Evolutionary conservation across 2,797 vertebrate species (phyloP).

Genomic region (Luscinia megarhynchos): DNA sequence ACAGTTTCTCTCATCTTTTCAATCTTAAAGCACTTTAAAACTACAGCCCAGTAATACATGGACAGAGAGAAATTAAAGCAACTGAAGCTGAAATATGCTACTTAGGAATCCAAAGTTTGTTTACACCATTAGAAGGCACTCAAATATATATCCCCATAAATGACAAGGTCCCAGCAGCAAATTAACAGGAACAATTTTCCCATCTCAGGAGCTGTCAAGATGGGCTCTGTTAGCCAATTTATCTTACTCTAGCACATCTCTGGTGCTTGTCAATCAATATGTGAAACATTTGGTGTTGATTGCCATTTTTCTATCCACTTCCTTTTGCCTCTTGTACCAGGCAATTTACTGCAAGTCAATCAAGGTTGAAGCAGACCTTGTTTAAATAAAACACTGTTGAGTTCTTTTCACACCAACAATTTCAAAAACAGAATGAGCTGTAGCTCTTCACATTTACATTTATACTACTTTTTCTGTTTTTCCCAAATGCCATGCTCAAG

Average conservation of each 20-base stretch:
- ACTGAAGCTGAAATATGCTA: constrained; percentile 54
- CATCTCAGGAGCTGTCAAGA: constrained; percentile 86
- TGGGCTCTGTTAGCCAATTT: constrained; percentile 85
- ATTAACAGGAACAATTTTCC: constrained; percentile 87
- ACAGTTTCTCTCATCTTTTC: background rate
- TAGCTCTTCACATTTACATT: constrained; percentile 84
- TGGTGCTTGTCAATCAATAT: constrained; percentile 87
- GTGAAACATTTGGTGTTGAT: constrained; percentile 86
- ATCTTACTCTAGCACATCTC: constrained; percentile 86
- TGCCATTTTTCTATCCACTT: constrained; percentile 85
- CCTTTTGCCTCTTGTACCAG: constrained; percentile 82
- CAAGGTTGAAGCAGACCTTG: constrained; percentile 84
- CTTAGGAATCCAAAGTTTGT: constrained; percentile 80
- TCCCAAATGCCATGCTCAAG: constrained; percentile 71
- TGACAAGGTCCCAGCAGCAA: constrained; percentile 84
- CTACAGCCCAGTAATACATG: constrained; percentile 43
- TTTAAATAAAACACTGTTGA: constrained; percentile 86
- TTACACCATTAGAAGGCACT: constrained; percentile 83
- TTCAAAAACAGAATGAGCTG: constrained; percentile 81
- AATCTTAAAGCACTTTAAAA: constrained; percentile 27
- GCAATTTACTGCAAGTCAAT: constrained; percentile 89
- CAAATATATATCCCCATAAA: constrained; percentile 77
- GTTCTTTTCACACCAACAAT: constrained; percentile 83
- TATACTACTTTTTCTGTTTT: constrained; percentile 72
- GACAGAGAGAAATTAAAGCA: constrained; percentile 60